Evolutionary conservation across 92 coral and sea anemone species (phyloP).

Genomic region (Micromussa lordhowensis): DNA sequence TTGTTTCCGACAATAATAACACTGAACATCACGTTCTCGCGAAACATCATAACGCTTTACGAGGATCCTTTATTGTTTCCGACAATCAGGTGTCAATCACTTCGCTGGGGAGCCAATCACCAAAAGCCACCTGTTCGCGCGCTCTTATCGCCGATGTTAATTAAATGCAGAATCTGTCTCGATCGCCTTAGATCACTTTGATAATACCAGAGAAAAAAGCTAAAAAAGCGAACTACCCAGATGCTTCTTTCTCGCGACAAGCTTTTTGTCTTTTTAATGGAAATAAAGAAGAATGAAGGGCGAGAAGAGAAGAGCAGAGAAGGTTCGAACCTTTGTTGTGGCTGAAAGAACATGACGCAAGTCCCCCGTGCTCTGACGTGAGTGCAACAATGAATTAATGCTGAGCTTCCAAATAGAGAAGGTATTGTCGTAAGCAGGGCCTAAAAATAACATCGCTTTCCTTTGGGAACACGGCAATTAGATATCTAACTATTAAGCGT

Average conservation of each 20-base stretch:
- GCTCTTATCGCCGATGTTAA: neutral
- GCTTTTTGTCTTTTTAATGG: neutral
- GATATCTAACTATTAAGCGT: conserved; percentile 13
- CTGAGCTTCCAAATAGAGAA: conserved; percentile 16
- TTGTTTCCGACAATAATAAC: neutral
- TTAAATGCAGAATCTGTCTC: conserved; percentile 25
- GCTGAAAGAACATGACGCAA: neutral
- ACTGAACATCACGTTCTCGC: conserved; percentile 20
- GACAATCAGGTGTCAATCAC: conserved; percentile 26
- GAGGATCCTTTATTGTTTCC: conserved; percentile 2
- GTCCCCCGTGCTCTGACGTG: conserved; percentile 17
- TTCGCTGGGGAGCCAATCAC: conserved; percentile 16
- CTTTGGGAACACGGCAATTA: conserved; percentile 23
- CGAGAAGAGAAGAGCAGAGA: no score
- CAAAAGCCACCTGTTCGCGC: conserved; percentile 40
- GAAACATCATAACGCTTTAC: neutral
- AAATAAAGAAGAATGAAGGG: neutral
- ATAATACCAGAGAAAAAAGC: neutral
- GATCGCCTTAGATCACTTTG: neutral
- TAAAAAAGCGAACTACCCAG: neutral
- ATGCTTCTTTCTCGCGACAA: neutral
- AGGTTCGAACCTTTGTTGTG: neutral
- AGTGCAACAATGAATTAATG: conserved; percentile 32
- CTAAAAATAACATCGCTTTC: conserved; percentile 41
- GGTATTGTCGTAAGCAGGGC: conserved; percentile 26